These are phyloP conservation scores for Etheostoma nigrum DNA, from an alignment of 2,797 vertebrate genomes.

Conservation along the genomic window DNA sequence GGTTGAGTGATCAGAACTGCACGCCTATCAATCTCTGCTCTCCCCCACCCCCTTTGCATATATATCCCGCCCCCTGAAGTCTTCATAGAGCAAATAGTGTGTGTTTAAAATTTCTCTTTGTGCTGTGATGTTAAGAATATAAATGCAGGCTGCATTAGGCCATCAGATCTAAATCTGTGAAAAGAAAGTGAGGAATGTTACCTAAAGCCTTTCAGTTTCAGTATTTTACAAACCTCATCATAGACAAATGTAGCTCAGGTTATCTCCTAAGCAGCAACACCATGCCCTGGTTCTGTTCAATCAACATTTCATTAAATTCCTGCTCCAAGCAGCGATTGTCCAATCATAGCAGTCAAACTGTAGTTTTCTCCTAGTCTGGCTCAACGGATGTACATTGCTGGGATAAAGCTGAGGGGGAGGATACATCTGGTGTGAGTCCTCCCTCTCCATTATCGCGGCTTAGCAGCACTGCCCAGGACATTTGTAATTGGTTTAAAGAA, in stretches of 20 bases:
- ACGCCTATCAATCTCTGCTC: constrained; percentile 73
- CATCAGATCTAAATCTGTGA: constrained; percentile 2
- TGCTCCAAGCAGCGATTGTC: not conserved
- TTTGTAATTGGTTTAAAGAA: too few relatives aligned
- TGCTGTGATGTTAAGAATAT: constrained; percentile 7
- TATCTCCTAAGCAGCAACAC: not conserved
- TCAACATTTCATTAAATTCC: not conserved
- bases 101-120: constrained; percentile 21
- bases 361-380: not conserved
- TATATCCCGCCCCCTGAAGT: constrained; percentile 10
- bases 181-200: not conserved
- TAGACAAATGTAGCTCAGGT: not conserved
- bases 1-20: constrained; percentile 78
- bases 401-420: too few relatives aligned
- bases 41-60: not conserved
- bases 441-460: too few relatives aligned
- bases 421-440: too few relatives aligned
- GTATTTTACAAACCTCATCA: not conserved
- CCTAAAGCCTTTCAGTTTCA: constrained; percentile 1
- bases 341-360: not conserved
- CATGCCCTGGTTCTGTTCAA: too few relatives aligned
- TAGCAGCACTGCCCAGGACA: too few relatives aligned
- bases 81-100: constrained; percentile 17
- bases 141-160: not conserved
- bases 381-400: too few relatives aligned